Percentiles rank a stretch among this genome's conserved stretches.
Conservation (phyloP, 2,113 vertebrate genomes). For the Salvelinus namaycush region DNA sequence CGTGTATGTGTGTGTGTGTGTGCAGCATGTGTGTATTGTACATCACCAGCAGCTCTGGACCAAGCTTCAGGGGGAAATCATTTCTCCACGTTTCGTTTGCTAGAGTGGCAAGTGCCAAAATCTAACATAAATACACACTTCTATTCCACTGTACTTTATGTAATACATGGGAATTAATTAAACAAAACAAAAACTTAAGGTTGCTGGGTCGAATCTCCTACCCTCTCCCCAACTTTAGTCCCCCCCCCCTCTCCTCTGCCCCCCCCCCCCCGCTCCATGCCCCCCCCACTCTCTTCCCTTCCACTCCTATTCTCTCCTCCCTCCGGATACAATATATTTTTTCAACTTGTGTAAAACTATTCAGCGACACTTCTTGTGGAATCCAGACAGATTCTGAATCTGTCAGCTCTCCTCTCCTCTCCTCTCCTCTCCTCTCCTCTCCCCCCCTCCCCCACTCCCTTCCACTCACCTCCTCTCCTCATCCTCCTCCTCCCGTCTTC, state of each 20-base stretch:
- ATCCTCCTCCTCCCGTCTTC: neutral
- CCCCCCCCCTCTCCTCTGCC: rapidly evolving
- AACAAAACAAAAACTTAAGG: neutral
- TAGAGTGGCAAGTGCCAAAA: neutral
- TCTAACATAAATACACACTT: constrained; percentile 11
- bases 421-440: no score
- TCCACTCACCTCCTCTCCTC: no score
- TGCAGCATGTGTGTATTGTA: no score
- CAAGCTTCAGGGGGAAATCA: no score
- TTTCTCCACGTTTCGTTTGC: no score
- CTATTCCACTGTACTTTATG: constrained; percentile 8
- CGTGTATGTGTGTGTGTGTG: no score
- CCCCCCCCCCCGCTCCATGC: constrained; percentile 32
- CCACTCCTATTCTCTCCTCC: no score
- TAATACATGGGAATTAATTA: neutral
- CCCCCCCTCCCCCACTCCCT: neutral
- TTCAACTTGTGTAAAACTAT: constrained; percentile 27
- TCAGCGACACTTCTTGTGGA: constrained; percentile 44
- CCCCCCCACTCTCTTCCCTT: neutral
- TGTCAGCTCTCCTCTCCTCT: constrained; percentile 29
- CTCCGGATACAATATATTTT: no score
- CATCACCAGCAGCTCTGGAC: no score
- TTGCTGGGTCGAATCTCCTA: constrained; percentile 5
- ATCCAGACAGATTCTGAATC: constrained; percentile 34
- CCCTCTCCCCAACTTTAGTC: neutral